Evolutionary conservation across 2,888 invertebrate species (phyloP).

Genomic region (Noctua pronuba): DNA sequence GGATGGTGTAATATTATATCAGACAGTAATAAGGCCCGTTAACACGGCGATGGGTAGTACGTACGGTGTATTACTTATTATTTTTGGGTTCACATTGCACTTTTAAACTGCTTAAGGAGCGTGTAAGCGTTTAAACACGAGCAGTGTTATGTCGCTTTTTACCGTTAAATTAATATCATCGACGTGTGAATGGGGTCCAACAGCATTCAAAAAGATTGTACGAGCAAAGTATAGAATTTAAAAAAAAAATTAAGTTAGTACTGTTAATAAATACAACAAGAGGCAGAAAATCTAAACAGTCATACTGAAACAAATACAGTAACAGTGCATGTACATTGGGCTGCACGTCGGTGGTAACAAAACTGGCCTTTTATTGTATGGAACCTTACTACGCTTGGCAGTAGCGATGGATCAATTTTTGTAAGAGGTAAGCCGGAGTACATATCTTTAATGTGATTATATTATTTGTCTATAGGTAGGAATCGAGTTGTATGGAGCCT

Average conservation of each 20-base stretch:
- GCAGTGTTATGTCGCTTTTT: neutral
- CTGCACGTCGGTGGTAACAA: neutral
- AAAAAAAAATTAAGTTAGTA: neutral
- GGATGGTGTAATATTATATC: neutral
- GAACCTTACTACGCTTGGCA: neutral
- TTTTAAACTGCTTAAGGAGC: neutral
- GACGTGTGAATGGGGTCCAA: neutral
- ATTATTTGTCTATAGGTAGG: no score
- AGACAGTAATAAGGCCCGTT: neutral
- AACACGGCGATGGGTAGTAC: neutral
- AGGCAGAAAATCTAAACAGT: neutral
- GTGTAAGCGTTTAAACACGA: neutral
- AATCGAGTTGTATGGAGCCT: no score
- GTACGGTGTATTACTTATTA: neutral
- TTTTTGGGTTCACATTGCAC: neutral
- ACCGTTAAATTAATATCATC: neutral
- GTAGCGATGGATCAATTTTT: no score
- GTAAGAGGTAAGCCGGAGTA: no score
- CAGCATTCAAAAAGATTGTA: neutral
- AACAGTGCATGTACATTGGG: neutral
- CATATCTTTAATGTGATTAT: no score
- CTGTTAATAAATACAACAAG: neutral
- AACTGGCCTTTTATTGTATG: neutral
- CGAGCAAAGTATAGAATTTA: neutral
- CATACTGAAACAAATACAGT: neutral